phyloP scores from a whole-genome alignment of 2,888 invertebrate species.

The Cheilosia soror region DNA sequence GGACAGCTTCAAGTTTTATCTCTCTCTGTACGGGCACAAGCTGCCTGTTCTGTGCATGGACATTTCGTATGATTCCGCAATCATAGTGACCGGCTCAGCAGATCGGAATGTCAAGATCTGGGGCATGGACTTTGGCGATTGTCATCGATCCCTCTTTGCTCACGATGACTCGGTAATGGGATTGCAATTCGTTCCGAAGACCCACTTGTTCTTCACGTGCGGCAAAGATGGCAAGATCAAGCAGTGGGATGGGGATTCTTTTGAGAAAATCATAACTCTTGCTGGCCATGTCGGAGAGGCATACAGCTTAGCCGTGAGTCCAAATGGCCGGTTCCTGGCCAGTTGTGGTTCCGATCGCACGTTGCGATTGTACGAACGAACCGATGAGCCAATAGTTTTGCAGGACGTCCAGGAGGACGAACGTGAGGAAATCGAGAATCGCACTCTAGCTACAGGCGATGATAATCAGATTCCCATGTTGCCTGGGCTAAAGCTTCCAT shows the following conservation, averaged over 20 bases:
- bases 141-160: slow-evolving; percentile 96
- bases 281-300: slow-evolving; percentile 94
- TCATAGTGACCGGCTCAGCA: slow-evolving; percentile 97
- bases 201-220: slow-evolving; percentile 96
- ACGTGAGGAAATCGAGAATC: slow-evolving; percentile 89
- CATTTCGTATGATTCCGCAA: slow-evolving; percentile 93
- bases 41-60: slow-evolving; percentile 97
- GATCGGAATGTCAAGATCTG: slow-evolving; percentile 98
- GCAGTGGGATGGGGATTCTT: slow-evolving; percentile 98
- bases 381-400: slow-evolving; percentile 95
- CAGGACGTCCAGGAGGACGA: slow-evolving; percentile 95
- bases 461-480: slow-evolving; percentile 88
- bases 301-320: slow-evolving; percentile 90
- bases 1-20: slow-evolving; percentile 97
- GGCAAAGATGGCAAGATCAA: slow-evolving; percentile 97
- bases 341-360: slow-evolving; percentile 95
- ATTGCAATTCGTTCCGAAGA: slow-evolving; percentile 94
- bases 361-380: slow-evolving; percentile 92
- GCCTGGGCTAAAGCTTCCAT: slow-evolving; percentile 91
- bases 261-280: slow-evolving; percentile 94
- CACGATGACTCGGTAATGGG: slow-evolving; percentile 97
- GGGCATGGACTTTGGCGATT: slow-evolving; percentile 99
- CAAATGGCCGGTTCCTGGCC: slow-evolving; percentile 91
- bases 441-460: slow-evolving; percentile 89
- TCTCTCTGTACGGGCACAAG: slow-evolving; percentile 98